phyloP scores from a whole-genome alignment of 2,888 invertebrate genomes.

The Ellobium chinense region DNA sequence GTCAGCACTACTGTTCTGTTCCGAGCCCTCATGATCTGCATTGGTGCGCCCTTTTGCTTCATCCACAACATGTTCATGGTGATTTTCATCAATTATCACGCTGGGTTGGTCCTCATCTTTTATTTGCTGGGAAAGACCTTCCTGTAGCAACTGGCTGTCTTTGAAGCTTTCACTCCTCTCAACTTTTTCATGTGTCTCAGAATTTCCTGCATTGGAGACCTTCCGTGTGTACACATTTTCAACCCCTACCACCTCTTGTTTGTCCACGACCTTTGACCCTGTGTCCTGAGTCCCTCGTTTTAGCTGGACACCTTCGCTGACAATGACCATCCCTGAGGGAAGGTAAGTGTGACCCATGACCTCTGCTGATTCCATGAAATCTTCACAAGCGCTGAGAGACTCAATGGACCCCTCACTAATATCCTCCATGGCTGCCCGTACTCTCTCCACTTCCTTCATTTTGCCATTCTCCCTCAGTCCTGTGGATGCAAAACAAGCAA shows the following conservation, averaged over 20 bases:
- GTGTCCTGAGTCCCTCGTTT: background rate
- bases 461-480: constrained; percentile 33
- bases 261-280: background rate
- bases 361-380: constrained; percentile 25
- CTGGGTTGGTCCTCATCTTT: too few relatives aligned
- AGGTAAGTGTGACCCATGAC: constrained; percentile 35
- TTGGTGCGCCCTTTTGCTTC: background rate
- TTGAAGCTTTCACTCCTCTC: too few relatives aligned
- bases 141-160: too few relatives aligned
- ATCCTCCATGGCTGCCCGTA: constrained; percentile 48
- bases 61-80: background rate
- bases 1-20: background rate
- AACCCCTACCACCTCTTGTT: background rate
- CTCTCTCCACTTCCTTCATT: constrained; percentile 12
- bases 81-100: background rate
- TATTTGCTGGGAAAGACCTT: too few relatives aligned
- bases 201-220: too few relatives aligned
- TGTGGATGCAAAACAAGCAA: background rate
- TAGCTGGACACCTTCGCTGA: constrained; percentile 28
- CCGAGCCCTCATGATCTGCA: background rate
- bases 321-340: constrained; percentile 48
- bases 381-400: constrained; percentile 28
- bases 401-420: constrained; percentile 50
- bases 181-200: too few relatives aligned
- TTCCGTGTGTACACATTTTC: background rate